Conservation (phyloP, 37 sponge, comb jelly and placozoan genomes). For the Spongia lamella region DNA sequence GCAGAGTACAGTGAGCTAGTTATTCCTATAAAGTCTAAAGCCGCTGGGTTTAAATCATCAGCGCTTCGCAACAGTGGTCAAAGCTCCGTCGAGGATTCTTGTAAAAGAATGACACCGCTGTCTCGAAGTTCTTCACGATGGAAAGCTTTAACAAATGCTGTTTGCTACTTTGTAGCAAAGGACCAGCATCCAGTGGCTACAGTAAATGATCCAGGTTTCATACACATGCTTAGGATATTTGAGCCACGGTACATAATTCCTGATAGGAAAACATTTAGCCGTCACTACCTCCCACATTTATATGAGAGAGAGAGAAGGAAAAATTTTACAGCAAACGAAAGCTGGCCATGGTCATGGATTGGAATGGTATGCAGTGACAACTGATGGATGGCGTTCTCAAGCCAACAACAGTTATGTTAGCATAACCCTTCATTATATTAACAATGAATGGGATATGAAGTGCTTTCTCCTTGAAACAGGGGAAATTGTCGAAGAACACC, state of each 20-base stretch:
- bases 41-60: too few relatives aligned
- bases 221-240: conserved; percentile 2
- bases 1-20: too few relatives aligned
- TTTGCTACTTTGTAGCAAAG: conserved; percentile 37
- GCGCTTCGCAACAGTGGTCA: too few relatives aligned
- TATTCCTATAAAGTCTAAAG: too few relatives aligned
- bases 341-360: background rate
- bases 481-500: background rate
- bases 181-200: conserved; percentile 32
- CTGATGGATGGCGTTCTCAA: conserved; percentile 41
- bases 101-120: too few relatives aligned
- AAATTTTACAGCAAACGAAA: too few relatives aligned
- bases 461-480: conserved; percentile 8
- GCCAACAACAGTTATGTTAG: conserved; percentile 8
- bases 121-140: too few relatives aligned
- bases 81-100: too few relatives aligned
- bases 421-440: conserved; percentile 33
- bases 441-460: background rate
- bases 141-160: conserved; percentile 8
- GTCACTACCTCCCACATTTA: conserved; percentile 17
- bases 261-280: conserved; percentile 11
- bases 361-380: conserved; percentile 7
- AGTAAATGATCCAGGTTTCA: conserved; percentile 44
- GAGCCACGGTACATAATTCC: conserved; percentile 47
- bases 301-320: conserved; percentile 13